phyloP scores from a whole-genome alignment of 2,113 vertebrate genomes.

The Holacanthus passer region DNA sequence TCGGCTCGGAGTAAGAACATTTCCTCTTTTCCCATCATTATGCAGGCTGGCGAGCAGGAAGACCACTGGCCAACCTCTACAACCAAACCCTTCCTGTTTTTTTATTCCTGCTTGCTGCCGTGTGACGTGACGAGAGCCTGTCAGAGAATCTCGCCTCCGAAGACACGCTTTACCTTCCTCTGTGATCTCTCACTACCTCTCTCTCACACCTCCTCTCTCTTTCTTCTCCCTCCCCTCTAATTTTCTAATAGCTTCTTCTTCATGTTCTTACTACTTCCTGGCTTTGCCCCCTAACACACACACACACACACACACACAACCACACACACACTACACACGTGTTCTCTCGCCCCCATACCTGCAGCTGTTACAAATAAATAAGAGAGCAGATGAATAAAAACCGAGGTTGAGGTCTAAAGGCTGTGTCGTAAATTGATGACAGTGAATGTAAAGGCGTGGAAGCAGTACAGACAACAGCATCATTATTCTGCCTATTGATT shows the following conservation, averaged over 20 bases:
- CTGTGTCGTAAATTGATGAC: slow-evolving; percentile 70
- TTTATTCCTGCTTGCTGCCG: slow-evolving; percentile 27
- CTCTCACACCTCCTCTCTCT: not conserved
- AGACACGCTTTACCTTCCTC: slow-evolving; percentile 16
- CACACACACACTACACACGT: not conserved
- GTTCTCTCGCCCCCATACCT: slow-evolving; percentile 23
- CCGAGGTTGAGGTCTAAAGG: slow-evolving; percentile 50
- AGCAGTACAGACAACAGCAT: slow-evolving; percentile 65
- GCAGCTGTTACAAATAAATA: slow-evolving; percentile 57
- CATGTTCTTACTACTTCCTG: slow-evolving; percentile 5
- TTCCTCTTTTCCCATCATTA: slow-evolving; percentile 80
- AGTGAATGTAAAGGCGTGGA: slow-evolving; percentile 64
- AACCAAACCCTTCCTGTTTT: slow-evolving; percentile 51
- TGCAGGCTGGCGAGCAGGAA: slow-evolving; percentile 60
- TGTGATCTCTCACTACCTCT: slow-evolving; percentile 32
- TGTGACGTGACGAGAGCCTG: slow-evolving; percentile 21
- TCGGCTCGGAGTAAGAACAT: slow-evolving; percentile 77
- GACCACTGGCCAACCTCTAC: slow-evolving; percentile 67
- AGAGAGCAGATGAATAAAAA: slow-evolving; percentile 70
- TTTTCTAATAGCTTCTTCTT: slow-evolving; percentile 40
- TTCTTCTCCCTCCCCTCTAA: slow-evolving; percentile 23
- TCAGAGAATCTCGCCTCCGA: slow-evolving; percentile 44
- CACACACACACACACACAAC: not conserved
- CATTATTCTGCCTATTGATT: slow-evolving; percentile 84
- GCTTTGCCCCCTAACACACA: not conserved